These are phyloP conservation scores for Pygoscelis antarcticus DNA, from an alignment of 2,113 vertebrate genomes.

Conservation along the genomic window DNA sequence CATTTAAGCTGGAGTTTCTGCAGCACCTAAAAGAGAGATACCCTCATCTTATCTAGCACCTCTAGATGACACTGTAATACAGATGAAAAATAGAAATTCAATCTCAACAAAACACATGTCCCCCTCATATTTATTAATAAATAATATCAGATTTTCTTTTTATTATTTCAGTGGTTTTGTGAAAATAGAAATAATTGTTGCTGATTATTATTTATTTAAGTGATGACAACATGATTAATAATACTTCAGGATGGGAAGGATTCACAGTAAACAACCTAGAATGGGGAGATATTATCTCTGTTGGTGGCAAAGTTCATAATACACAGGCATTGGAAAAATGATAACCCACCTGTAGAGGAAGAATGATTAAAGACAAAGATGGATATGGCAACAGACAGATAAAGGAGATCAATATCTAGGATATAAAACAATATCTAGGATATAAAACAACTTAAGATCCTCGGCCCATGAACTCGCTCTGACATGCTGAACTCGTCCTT, in stretches of 20 bases:
- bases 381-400: background rate
- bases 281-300: slow-evolving; percentile 53
- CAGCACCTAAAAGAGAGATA: background rate
- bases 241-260: slow-evolving; percentile 43
- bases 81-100: slow-evolving; percentile 23
- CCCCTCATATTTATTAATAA: slow-evolving; percentile 46
- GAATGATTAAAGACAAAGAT: slow-evolving; percentile 37
- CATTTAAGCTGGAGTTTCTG: background rate
- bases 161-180: slow-evolving; percentile 56
- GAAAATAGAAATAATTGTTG: slow-evolving; percentile 61
- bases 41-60: slow-evolving; percentile 7
- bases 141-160: slow-evolving; percentile 50
- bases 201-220: slow-evolving; percentile 66
- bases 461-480: background rate
- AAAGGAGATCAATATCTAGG: slow-evolving; percentile 39
- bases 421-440: slow-evolving; percentile 11
- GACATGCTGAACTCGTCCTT: background rate
- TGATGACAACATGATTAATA: slow-evolving; percentile 65
- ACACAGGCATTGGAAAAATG: slow-evolving; percentile 6
- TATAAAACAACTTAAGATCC: background rate
- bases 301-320: slow-evolving; percentile 55
- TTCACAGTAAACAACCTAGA: slow-evolving; percentile 35
- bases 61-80: slow-evolving; percentile 65
- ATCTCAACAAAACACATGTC: background rate
- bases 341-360: slow-evolving; percentile 57